phyloP scores from a whole-genome alignment of 2,113 vertebrate species.

The Aphyosemion australe region DNA sequence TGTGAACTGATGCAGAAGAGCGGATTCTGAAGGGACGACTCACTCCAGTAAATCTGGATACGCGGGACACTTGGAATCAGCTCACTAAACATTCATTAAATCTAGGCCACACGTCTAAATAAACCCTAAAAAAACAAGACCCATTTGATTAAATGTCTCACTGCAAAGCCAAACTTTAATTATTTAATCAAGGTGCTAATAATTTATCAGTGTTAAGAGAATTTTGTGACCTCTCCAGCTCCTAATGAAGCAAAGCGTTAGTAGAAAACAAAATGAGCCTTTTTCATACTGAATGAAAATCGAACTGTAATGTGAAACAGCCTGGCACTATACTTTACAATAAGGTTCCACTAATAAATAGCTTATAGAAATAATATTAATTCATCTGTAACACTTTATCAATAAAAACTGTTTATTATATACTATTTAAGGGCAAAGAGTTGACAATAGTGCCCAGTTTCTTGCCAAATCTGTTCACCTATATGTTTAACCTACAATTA shows the following conservation, averaged over 20 bases:
- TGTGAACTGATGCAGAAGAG: slow-evolving; percentile 74
- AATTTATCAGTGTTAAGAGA: background rate
- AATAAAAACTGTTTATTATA: no score
- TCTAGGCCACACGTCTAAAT: slow-evolving; percentile 9
- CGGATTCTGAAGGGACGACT: slow-evolving; percentile 57
- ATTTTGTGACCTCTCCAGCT: background rate
- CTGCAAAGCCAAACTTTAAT: background rate
- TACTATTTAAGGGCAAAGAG: no score
- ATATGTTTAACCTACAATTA: no score
- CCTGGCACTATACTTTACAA: no score
- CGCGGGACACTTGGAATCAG: slow-evolving; percentile 41
- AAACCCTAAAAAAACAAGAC: slow-evolving; percentile 9
- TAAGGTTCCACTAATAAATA: no score
- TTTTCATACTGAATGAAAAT: no score
- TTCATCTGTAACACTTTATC: no score
- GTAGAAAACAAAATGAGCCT: background rate
- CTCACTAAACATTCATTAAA: slow-evolving; percentile 41
- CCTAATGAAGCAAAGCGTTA: background rate
- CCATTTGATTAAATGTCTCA: background rate
- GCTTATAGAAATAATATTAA: no score
- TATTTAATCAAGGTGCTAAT: background rate
- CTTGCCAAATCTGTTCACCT: no score
- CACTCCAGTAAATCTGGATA: slow-evolving; percentile 49
- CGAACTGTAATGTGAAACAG: no score
- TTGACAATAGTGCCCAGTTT: no score